Evolutionary conservation across 2,797 vertebrate genomes (phyloP).

Genomic region (Melanotaenia boesemani): DNA sequence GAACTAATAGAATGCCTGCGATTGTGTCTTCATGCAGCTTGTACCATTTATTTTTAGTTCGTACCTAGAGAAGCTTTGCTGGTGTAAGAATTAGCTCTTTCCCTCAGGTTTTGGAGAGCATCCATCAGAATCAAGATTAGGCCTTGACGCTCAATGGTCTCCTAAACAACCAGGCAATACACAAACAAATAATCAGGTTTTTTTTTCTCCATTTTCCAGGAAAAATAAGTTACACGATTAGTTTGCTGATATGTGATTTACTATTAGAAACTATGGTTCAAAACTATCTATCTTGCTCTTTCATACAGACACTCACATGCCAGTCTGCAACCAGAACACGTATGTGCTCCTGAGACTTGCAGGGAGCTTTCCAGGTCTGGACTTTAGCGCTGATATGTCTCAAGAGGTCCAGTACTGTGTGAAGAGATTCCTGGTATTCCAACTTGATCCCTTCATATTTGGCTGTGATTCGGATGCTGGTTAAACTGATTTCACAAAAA

Average conservation of each 20-base stretch:
- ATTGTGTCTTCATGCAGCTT: background rate
- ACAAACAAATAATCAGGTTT: background rate
- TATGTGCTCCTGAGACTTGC: constrained; percentile 80
- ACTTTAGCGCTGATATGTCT: constrained; percentile 78
- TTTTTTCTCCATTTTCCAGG: background rate
- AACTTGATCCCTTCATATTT: constrained; percentile 80
- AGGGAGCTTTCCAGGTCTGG: constrained; percentile 85
- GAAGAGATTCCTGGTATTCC: constrained; percentile 83
- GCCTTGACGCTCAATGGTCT: constrained; percentile 84
- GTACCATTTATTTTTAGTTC: constrained; percentile 19
- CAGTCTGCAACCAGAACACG: constrained; percentile 84
- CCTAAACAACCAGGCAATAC: constrained; percentile 73
- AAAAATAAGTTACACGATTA: background rate
- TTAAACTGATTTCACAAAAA: constrained; percentile 79
- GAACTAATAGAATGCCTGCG: background rate
- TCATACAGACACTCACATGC: constrained; percentile 81
- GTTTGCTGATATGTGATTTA: background rate
- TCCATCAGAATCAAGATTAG: constrained; percentile 81
- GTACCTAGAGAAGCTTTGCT: constrained; percentile 79
- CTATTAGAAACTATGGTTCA: background rate
- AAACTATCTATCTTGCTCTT: background rate
- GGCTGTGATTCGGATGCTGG: constrained; percentile 74
- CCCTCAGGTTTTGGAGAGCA: constrained; percentile 82
- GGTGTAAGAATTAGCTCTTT: constrained; percentile 77
- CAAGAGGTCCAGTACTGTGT: constrained; percentile 80